Base-by-base conservation (phyloP, 1,140 invertebrate species). In the Leptoteleia sp. region DNA sequence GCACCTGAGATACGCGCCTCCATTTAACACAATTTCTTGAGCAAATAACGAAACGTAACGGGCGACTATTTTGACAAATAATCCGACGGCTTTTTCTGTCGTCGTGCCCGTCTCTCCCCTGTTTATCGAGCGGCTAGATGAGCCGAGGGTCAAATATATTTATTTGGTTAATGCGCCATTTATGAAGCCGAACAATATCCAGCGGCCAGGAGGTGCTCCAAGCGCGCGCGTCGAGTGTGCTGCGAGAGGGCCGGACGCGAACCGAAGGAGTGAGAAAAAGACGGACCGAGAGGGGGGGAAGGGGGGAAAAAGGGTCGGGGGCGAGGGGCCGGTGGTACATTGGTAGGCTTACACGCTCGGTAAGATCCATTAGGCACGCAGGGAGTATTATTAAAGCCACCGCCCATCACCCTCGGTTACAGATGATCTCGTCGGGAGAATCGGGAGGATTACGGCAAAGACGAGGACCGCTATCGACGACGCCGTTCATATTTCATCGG, bases 301-400 rank as follows among this genome's bases (percentile, higher is more conserved):
- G 55, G 71, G 75, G 67, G 6, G 6, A 25, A 25, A 25, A 25
- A 25, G 22, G 6, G 22, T 3, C 22, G 22, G 22, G 3, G 22
- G n/a, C n/a, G n/a, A n/a, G 22, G 22, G 22, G 22, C 22, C 3
- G 22, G 22, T 25, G 54, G 70, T 80, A 85, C 84, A 85, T 86
- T 85, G 82, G 82, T 83, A 80, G 82, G 81, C 85, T 86, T 85
- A 84, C 81, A 85, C 81, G 83, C 78, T 82, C 62, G 79, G 83
- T 72, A 80, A 82, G 79, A 77, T 77, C 81, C 81, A 87, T 86
- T 87, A 86, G 83, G 64, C 81, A 84, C 79, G 82, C 80, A 81
- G 81, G 76, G 52, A 80, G 82, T 75, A 84, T 83, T 87, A 85
- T 86, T 87, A 83, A 87, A 86, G 83, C 83, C 81, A 81, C 81